Base-by-base conservation (phyloP, 2,113 vertebrate species). In the Cathartes aura region DNA sequence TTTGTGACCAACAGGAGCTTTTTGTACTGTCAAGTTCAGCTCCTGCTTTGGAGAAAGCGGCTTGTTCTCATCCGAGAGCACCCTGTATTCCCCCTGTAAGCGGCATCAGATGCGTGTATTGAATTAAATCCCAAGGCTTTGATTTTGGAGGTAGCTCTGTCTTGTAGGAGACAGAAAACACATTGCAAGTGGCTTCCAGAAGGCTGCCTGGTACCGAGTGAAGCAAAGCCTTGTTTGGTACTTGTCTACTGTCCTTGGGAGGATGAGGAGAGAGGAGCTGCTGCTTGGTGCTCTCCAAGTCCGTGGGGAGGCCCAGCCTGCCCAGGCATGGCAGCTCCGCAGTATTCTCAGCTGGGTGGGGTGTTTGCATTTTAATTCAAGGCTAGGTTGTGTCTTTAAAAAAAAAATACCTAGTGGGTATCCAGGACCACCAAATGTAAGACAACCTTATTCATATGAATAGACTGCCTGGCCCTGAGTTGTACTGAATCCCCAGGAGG, bases 291-390 rank as follows among this genome's bases (percentile, higher is more conserved):
- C 38, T 55, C 22, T 21, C 32, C 0, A 8, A 59, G 56, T 10
- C 13, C 0, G 0, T 3, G 3, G 27, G 2, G 20, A 48, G 20
- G 17, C 30, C 7, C 38, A 13, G 50, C 43, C 15, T 63, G 20
- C 42, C 34, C 6, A 2, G 55, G 30, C 15, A 13, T 15, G 30
- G 40, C 11, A 47, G n/a, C 27, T 47, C 27, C 3, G 2, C 1
- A 0, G 7, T 45, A 45, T 40, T 15, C 20, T 55, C 21, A 5
- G 52, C 20, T 7, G 3, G 11, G 15, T 34, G 30, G 4, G 1
- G 8, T 43, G 40, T 32, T 80, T 34, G 38, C 13, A 4, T 63
- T 63, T 91, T 17, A 59, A 47, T 63, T 80, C 36, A 63, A 36
- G 12, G 47, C 80, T 88, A 45, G 34, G 5, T 38, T 63, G 38